These are phyloP conservation scores for Gallinago nigripennis DNA, from an alignment of 2,797 vertebrate species.

Conservation along the genomic window DNA sequence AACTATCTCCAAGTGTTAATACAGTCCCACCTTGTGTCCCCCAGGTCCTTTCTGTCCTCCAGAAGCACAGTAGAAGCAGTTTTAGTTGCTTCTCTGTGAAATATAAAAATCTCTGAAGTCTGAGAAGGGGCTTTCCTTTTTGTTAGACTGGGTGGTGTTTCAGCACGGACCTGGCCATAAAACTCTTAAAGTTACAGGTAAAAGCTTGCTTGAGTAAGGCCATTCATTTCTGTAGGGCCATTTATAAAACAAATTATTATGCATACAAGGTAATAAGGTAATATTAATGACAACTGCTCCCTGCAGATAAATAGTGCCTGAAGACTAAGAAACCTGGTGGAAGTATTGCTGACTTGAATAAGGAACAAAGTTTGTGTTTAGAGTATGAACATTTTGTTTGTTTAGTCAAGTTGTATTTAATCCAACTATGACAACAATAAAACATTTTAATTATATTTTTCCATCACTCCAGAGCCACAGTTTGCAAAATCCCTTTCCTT, in stretches of 20 bases:
- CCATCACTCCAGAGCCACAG: neutral
- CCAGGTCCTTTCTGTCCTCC: neutral
- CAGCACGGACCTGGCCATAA: neutral
- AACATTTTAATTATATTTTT: neutral
- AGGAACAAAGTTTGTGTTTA: neutral
- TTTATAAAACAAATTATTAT: slow-evolving; percentile 16
- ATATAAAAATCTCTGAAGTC: neutral
- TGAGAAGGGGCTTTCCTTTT: neutral
- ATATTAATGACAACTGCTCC: neutral
- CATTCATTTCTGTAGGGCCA: neutral
- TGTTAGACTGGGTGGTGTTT: neutral
- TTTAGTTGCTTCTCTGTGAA: neutral
- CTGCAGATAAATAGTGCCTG: neutral
- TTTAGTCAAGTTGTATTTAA: neutral
- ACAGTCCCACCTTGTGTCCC: neutral
- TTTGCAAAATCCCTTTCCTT: neutral
- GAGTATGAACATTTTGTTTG: neutral
- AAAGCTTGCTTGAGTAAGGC: neutral
- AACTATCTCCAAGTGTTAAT: neutral
- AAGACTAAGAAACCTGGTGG: neutral
- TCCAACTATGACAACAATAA: neutral
- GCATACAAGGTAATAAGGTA: neutral
- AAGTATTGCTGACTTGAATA: neutral
- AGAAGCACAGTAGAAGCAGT: neutral
- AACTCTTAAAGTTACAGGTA: neutral